Conservation (phyloP, 2,888 invertebrate species). For the Diaperis boleti region DNA sequence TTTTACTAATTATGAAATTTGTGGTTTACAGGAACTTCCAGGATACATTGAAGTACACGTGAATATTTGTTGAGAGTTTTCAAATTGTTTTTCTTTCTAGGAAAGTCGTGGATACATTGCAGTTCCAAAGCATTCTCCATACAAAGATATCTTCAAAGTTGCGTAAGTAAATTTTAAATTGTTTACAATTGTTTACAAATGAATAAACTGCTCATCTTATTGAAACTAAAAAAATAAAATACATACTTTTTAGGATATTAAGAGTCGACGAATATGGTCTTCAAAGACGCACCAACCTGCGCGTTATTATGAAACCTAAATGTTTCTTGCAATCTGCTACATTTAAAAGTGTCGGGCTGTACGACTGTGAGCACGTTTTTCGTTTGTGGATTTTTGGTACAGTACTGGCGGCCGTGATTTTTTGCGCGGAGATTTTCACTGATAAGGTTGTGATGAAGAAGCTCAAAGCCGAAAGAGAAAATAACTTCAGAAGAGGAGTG, state of each 20-base stretch:
- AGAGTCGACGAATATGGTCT: constrained; percentile 54
- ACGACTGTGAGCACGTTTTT: constrained; percentile 54
- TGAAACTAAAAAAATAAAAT: no score
- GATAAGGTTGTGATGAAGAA: constrained; percentile 6
- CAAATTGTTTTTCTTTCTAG: constrained; percentile 44
- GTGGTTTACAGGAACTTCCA: constrained; percentile 66
- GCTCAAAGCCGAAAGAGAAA: neutral
- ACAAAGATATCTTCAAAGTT: constrained; percentile 54
- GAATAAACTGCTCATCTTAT: neutral
- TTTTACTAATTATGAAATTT: constrained; percentile 67
- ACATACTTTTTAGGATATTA: constrained; percentile 46
- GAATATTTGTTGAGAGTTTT: neutral
- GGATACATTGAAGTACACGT: constrained; percentile 52
- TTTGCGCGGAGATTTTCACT: constrained; percentile 7
- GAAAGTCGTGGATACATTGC: constrained; percentile 49
- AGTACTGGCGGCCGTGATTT: constrained; percentile 2
- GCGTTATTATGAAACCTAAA: constrained; percentile 51
- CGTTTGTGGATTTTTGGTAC: constrained; percentile 19
- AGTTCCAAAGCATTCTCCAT: constrained; percentile 54
- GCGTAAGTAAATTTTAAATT: constrained; percentile 49
- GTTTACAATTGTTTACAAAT: no score
- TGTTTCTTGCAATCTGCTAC: constrained; percentile 55
- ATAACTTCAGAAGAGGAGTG: constrained; percentile 1
- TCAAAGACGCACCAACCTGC: constrained; percentile 47
- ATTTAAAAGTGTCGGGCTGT: constrained; percentile 56